Base-by-base conservation (phyloP, 64 coral and sea anemone genomes). In the Dendronephthya gigantea region DNA sequence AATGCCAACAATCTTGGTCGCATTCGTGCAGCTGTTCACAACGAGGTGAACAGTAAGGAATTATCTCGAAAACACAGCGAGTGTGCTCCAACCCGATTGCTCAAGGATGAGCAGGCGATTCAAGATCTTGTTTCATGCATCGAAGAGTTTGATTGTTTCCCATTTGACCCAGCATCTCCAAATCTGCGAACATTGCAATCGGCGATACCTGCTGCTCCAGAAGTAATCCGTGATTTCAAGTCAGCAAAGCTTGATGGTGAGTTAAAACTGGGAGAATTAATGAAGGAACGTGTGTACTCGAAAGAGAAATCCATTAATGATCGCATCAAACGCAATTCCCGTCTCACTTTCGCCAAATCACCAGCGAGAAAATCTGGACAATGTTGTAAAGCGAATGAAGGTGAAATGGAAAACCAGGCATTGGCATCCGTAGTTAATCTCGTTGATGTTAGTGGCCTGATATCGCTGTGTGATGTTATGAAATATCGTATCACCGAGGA, bases 181-280 rank as follows among this genome's bases (percentile, higher is more conserved):
- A 85, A 23, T 59, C 83, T 85, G 34, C 48, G 83, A 58, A 56
- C 83, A 85, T 85, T 85, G 52, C 83, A 85, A 58, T 37, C 83
- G 36, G 52, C 32, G 30, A 85, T 58, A 34, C 52, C 48, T 85
- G 83, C 83, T 85, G 49, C 83, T 25, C 48, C 83, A 34, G 83
- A 85, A 56, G 43, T 84, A 48, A 51, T 84, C 25, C 43, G 50
- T 47, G 83, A 84, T 84, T 84, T 84, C 41, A 50, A 29, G 41
- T 50, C 83, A 84, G 83, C 83, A 56, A 56, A 56, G 48, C 48
- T 34, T 12, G 83, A 85, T 85, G 48, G 83, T 2, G 48, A 85
- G 36, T 56, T 50, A 85, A 50, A 85, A 50, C 22, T 85, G 48
- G 37, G 59, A 56, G 83, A 50, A 59, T 37, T 85, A 1, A 56